Evolutionary conservation across 2,888 invertebrate species (phyloP).

Genomic region (Cosmia pyralina): DNA sequence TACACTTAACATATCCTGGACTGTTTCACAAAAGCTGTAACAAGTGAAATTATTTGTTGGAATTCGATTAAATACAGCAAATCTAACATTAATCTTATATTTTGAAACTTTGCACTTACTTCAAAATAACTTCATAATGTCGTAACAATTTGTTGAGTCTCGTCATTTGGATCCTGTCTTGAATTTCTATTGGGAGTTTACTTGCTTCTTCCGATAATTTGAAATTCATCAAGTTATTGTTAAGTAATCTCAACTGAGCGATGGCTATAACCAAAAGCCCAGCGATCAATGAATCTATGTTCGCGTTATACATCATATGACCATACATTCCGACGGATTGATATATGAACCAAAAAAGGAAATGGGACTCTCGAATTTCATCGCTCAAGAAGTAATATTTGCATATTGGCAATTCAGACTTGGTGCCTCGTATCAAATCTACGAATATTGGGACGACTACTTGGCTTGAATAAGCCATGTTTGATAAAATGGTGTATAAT

Average conservation of each 20-base stretch:
- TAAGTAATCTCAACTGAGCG: conserved; percentile 75
- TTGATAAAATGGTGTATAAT: conserved; percentile 66
- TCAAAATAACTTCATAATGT: conserved; percentile 76
- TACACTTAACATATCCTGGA: conserved; percentile 74
- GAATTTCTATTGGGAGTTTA: conserved; percentile 32
- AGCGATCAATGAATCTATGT: conserved; percentile 77
- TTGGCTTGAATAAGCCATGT: conserved; percentile 70
- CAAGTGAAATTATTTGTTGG: not conserved
- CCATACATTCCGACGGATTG: conserved; percentile 80
- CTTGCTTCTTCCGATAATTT: conserved; percentile 61
- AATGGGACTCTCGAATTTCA: conserved; percentile 72
- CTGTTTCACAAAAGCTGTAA: conserved; percentile 75
- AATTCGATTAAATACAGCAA: not conserved
- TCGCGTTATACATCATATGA: conserved; percentile 82
- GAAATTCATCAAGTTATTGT: conserved; percentile 72
- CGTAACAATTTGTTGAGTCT: conserved; percentile 69
- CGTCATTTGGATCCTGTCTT: conserved; percentile 54
- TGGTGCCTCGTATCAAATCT: conserved; percentile 69
- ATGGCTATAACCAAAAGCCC: conserved; percentile 78
- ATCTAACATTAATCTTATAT: not conserved
- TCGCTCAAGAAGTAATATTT: conserved; percentile 82
- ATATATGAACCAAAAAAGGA: conserved; percentile 75
- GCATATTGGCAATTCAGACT: conserved; percentile 78
- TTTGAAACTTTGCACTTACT: conserved; percentile 67
- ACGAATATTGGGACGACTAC: conserved; percentile 72